Evolutionary conservation across 1,140 invertebrate genomes (phyloP), one percentile per base, ranked within the genome.

Genomic region (Agraylea sexmaculata): DNA sequence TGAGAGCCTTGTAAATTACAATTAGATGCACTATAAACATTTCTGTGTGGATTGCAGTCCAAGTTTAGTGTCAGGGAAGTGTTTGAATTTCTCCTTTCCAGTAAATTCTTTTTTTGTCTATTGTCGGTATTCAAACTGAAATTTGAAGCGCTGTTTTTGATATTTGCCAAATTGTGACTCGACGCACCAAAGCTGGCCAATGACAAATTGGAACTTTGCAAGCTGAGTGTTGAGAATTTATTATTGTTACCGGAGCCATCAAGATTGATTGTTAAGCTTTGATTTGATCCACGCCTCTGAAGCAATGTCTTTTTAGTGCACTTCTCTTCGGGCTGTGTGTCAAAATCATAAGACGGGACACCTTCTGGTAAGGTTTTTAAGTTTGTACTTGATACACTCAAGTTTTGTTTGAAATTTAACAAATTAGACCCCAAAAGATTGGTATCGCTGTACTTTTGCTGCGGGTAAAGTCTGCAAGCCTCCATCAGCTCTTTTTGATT

Each of bases 11-110:
- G 49, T 10, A 50, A 37, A 31, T 47, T 52, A 16, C 43, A 49
- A 32, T 45, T 40, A 2, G 46, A 49, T 1, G 42, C 37, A 15
- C 29, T 37, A 17, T 49, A 43, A 10, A 40, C 3, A 27, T 43
- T 39, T n/a, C n/a, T n/a, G n/a, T 39, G 47, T 0, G 40, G 20
- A 4, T 32, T 13, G 33, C 37, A 42, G 10, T 67, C 62, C 1
- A 51, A 48, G 16, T 69, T 68, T 1, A 89, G 73, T 28, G 83
- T 87, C 0, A 90, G 63, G 36, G 84, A 88, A n/a, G 84, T 83
- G 58, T 85, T 91, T 2, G 87, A 91, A 43, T 87, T 86, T 31
- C 85, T 66, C 20, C 84, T 67, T 55, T 89, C 81, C 15, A 86
- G 55, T 1, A 83, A 64, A 28, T 80, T 70, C 45, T 78, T 80